phyloP scores from a whole-genome alignment of 2,888 invertebrate species.

The Cephus runcator region DNA sequence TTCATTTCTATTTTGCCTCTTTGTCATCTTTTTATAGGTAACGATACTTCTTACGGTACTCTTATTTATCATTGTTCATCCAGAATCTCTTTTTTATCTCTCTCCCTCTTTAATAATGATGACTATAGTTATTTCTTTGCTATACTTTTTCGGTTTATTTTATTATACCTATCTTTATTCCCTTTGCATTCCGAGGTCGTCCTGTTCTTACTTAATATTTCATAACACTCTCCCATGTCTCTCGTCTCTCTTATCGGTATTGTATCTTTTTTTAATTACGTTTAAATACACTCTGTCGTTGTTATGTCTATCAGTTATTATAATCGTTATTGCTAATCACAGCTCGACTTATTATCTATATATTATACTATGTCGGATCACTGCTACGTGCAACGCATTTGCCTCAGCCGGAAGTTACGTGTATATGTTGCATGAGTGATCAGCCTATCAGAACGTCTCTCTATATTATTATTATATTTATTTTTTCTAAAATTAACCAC shows the following conservation, averaged over 20 bases:
- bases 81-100: not conserved
- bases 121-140: not conserved
- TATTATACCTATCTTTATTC: not conserved
- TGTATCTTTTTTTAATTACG: not conserved
- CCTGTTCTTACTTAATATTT: not conserved
- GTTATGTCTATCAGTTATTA: not conserved
- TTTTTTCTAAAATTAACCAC: not conserved
- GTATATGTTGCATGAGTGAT: constrained; percentile 14
- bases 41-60: not conserved
- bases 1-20: not conserved
- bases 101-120: not conserved
- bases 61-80: not conserved
- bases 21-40: not conserved
- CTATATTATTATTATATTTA: not conserved
- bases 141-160: not conserved
- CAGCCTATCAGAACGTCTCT: not conserved
- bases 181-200: not conserved
- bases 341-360: not conserved
- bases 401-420: constrained; percentile 7
- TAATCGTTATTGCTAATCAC: not conserved
- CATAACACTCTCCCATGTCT: not conserved
- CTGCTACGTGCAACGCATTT: constrained; percentile 4
- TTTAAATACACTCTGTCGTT: not conserved
- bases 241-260: constrained; percentile 1
- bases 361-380: not conserved